Evolutionary conservation across 2,113 vertebrate genomes (phyloP).

Genomic region (Lonchura striata): DNA sequence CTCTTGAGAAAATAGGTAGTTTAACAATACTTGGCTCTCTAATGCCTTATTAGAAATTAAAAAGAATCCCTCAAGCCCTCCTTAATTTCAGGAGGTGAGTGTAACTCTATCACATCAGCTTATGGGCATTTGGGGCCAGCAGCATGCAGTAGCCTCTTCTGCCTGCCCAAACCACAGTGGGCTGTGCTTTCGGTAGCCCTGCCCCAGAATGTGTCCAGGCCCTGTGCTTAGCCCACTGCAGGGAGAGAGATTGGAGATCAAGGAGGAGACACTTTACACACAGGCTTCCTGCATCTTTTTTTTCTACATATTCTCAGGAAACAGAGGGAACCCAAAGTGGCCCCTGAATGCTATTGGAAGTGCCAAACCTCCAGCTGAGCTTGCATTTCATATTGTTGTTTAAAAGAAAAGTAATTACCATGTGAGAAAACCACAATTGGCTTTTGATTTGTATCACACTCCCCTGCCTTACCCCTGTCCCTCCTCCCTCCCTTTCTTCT

Average conservation of each 20-base stretch:
- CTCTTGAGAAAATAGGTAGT: neutral
- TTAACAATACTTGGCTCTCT: neutral
- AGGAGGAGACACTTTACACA: neutral
- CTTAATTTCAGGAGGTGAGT: neutral
- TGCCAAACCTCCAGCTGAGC: neutral
- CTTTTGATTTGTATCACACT: neutral
- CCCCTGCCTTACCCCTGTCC: neutral
- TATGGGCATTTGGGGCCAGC: fast-evolving
- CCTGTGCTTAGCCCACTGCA: neutral
- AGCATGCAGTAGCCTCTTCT: fast-evolving
- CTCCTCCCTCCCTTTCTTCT: neutral
- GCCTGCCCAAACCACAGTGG: neutral
- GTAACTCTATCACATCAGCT: neutral
- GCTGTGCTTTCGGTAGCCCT: neutral
- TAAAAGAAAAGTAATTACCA: slow-evolving; percentile 45
- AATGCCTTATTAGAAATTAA: neutral
- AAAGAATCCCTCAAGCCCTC: neutral
- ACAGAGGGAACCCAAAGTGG: neutral
- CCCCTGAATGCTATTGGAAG: neutral
- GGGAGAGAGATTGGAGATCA: neutral
- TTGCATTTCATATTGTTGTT: slow-evolving; percentile 5
- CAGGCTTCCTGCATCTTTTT: neutral
- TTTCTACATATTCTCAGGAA: neutral
- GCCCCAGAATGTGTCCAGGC: fast-evolving
- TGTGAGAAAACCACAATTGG: neutral